phyloP scores from a whole-genome alignment of 2,113 vertebrate species.

The Campylorhamphus procurvoides region DNA sequence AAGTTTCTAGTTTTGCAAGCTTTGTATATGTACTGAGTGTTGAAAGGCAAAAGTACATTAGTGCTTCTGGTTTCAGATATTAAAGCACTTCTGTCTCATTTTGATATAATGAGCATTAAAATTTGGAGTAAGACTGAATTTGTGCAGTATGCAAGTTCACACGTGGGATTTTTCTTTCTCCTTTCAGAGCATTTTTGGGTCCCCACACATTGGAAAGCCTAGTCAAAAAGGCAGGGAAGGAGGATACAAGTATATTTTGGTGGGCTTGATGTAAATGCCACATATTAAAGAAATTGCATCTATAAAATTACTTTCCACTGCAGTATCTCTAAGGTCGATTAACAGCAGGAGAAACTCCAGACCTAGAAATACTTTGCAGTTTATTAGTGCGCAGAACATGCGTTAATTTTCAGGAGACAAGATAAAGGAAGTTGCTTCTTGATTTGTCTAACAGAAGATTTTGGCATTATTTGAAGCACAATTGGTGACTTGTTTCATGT shows the following conservation, averaged over 20 bases:
- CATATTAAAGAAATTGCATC: slow-evolving; percentile 59
- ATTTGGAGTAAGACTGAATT: not conserved
- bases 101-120: slow-evolving; percentile 27
- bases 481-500: not conserved
- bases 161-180: slow-evolving; percentile 59
- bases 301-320: slow-evolving; percentile 53
- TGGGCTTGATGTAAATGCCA: slow-evolving; percentile 60
- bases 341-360: not conserved
- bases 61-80: not conserved
- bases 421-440: not conserved
- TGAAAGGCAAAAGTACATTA: slow-evolving; percentile 6
- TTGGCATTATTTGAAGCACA: not conserved
- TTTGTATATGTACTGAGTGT: not conserved
- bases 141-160: slow-evolving; percentile 40
- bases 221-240: not conserved
- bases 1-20: not conserved
- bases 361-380: not conserved
- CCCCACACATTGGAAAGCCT: slow-evolving; percentile 1
- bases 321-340: not conserved
- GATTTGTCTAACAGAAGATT: not conserved
- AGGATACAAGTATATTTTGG: slow-evolving; percentile 16
- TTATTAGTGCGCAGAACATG: not conserved
- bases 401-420: not conserved
- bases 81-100: not conserved
- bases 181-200: not conserved